Conservation (phyloP, 92 coral and sea anemone genomes). For the Actinostola sp. region DNA sequence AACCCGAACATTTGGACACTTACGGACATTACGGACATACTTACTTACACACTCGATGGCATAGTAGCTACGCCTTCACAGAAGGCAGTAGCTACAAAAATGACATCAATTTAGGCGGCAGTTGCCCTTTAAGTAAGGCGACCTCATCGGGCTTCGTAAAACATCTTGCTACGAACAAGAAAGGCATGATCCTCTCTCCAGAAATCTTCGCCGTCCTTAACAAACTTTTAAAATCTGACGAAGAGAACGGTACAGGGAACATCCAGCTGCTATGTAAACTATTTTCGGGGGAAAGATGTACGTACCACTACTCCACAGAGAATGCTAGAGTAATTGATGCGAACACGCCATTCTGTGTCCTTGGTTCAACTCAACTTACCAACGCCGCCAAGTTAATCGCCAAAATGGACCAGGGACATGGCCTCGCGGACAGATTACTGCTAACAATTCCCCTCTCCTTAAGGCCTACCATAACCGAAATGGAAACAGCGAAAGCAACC, state of each 20-base stretch:
- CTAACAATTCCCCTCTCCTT: constrained; percentile 46
- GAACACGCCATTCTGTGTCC: constrained; percentile 54
- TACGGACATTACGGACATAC: too few species aligned
- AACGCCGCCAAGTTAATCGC: constrained; percentile 58
- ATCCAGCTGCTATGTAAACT: constrained; percentile 57
- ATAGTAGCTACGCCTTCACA: too few species aligned
- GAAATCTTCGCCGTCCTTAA: constrained; percentile 53
- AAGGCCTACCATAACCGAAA: constrained; percentile 46
- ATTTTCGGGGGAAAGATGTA: constrained; percentile 51
- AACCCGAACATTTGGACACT: too few species aligned
- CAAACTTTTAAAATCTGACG: constrained; percentile 9
- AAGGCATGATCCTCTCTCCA: constrained; percentile 35
- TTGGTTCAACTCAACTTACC: constrained; percentile 51
- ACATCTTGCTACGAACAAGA: constrained; percentile 27
- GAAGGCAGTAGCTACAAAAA: too few species aligned
- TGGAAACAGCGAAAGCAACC: constrained; percentile 33
- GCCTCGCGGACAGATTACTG: constrained; percentile 45
- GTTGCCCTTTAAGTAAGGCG: too few species aligned
- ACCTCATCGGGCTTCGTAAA: constrained; percentile 27
- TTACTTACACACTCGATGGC: too few species aligned
- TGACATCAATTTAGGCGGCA: too few species aligned
- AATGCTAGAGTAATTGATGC: constrained; percentile 11
- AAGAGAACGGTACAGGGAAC: constrained; percentile 57
- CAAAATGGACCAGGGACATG: constrained; percentile 53
- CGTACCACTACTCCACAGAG: constrained; percentile 55